These are phyloP conservation scores for Psilopsiagon aymara DNA, from an alignment of 2,113 vertebrate species.

Conservation along the genomic window DNA sequence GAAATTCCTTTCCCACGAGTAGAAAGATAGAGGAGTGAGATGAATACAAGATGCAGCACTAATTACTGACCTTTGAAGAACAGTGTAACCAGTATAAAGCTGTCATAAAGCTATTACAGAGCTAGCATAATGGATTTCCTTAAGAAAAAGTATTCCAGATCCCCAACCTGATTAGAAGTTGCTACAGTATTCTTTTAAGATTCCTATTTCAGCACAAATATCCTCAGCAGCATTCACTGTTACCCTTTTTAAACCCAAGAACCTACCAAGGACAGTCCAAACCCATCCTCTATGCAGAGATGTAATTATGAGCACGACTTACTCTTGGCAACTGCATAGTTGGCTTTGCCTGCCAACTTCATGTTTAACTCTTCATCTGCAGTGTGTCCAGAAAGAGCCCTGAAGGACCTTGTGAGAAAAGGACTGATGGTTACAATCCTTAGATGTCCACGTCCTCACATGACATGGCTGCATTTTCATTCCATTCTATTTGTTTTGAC, in stretches of 20 bases:
- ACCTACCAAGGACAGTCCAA: neutral
- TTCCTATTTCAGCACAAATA: neutral
- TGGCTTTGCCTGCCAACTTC: neutral
- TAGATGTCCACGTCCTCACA: neutral
- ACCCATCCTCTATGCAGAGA: rapidly evolving
- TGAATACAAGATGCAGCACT: neutral
- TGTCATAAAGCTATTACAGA: neutral
- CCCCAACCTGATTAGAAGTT: neutral
- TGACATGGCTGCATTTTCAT: neutral
- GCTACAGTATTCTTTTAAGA: neutral
- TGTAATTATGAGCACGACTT: neutral
- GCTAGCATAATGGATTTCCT: neutral
- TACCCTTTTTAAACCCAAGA: neutral
- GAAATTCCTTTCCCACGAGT: neutral
- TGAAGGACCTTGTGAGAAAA: neutral
- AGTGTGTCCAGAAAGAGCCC: neutral
- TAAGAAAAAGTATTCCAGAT: neutral
- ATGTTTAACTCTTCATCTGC: neutral
- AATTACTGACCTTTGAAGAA: neutral
- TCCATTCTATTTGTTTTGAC: neutral
- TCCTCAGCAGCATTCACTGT: neutral
- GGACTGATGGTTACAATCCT: neutral
- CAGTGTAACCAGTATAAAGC: neutral
- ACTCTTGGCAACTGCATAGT: neutral
- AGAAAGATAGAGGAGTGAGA: neutral